Evolutionary conservation across 2,888 invertebrate genomes (phyloP), one percentile per base, ranked within the genome.

Genomic region (Aproaerema taeniolella): DNA sequence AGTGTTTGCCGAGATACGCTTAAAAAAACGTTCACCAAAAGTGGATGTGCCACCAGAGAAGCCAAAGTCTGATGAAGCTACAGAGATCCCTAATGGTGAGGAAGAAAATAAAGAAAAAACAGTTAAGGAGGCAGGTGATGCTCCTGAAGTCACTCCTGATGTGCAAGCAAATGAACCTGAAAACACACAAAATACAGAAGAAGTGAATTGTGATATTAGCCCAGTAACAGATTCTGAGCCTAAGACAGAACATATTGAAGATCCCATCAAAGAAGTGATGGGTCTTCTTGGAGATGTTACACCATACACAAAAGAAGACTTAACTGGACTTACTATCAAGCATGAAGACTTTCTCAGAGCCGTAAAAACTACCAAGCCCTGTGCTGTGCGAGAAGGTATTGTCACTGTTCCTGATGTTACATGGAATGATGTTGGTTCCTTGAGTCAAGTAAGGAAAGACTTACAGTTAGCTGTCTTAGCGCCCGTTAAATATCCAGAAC

Each of bases 391-490:
- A 52, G 99, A 99, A 87, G 99, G 99, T 35, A 98, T 99, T 77
- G 95, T 96, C 1, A 98, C 98, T 1, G 96, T 99, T 9, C 99
- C 99, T 1, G 96, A 97, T 85, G 96, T 96, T 1, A 95, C 96
- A 1, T 99, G 99, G 99, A 92, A 95, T 26, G 97, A 99, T 83
- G 91, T 99, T 50, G 99, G 99, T 0, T 98, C 98, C 0, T 76
- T 99, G 36, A 89, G 89, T 36, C 91, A 94, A 64, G 93, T 99
- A 31, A 89, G 98, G 38, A 93, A 96, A 62, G 96, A 98, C 62
- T 83, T 99, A 24, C 93, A 97, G 69, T 87, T 96, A 76, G 93
- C 96, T 31, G 97, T 99, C 49, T 80, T 98, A 76, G 97, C 95
- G 11, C 98, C 98, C 15, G 95, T 99, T 0, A 92, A 94, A 61